These are phyloP conservation scores for Brachymystax lenok DNA, from an alignment of 2,797 vertebrate species.

Conservation along the genomic window DNA sequence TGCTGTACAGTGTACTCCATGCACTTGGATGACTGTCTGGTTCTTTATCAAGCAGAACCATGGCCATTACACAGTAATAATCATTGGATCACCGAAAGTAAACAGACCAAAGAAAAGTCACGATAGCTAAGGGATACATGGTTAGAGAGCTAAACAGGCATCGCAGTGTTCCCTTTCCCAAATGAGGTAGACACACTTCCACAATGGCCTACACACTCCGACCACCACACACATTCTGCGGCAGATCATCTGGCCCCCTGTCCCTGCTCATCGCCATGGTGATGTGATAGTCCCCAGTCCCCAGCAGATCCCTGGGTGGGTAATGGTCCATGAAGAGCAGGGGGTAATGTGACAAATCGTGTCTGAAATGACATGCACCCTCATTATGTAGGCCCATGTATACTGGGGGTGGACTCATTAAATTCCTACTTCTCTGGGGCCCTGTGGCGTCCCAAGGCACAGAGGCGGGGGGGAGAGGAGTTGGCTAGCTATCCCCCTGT, in stretches of 20 bases:
- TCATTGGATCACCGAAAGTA: not conserved
- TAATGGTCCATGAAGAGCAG: conserved; percentile 39
- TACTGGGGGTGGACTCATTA: conserved; percentile 34
- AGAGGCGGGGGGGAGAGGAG: conserved; percentile 32
- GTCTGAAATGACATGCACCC: conserved; percentile 16
- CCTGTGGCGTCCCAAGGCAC: conserved; percentile 37
- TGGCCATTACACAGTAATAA: not conserved
- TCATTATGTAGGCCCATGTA: conserved; percentile 58
- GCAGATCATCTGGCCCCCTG: conserved; percentile 24
- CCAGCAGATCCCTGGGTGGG: conserved; percentile 40
- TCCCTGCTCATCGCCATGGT: conserved; percentile 31
- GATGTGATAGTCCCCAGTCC: conserved; percentile 37
- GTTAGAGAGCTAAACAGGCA: not conserved
- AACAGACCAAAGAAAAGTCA: not conserved
- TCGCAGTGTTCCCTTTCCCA: not conserved
- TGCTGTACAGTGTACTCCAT: not conserved
- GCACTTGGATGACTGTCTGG: not conserved
- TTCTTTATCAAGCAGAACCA: not conserved
- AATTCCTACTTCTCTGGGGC: conserved; percentile 32
- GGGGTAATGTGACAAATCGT: too few relatives aligned
- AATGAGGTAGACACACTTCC: conserved; percentile 5
- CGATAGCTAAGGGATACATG: too few relatives aligned
- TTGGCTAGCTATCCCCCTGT: conserved; percentile 36
- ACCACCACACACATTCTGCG: not conserved
- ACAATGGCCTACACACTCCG: not conserved